Conservation (phyloP, 2,113 vertebrate genomes). For the Cranoglanis bouderius region DNA sequence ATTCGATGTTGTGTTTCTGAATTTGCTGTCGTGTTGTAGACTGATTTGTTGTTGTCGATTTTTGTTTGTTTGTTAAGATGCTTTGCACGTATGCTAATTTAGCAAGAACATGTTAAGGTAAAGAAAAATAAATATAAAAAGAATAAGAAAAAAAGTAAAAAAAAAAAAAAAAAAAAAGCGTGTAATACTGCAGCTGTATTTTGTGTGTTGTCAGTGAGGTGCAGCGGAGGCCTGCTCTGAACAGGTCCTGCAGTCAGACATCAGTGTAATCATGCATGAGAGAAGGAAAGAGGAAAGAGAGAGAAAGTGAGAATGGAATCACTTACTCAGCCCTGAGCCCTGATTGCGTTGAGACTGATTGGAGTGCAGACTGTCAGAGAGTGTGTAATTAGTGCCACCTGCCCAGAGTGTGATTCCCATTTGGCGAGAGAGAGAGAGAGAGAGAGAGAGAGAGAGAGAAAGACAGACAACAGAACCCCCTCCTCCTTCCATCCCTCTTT, state of each 20-base stretch:
- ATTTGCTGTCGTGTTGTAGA: background rate
- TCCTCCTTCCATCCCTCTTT: slow-evolving; percentile 1
- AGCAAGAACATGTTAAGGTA: background rate
- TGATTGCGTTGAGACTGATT: slow-evolving; percentile 54
- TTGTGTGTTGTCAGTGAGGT: background rate
- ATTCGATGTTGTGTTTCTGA: background rate
- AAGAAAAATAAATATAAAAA: background rate
- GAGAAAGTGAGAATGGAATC: slow-evolving; percentile 7
- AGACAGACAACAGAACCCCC: background rate
- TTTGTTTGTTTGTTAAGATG: background rate
- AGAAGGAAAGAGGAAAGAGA: background rate
- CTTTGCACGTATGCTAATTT: background rate
- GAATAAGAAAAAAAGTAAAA: background rate
- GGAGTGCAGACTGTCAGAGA: slow-evolving; percentile 41
- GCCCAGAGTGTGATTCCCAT: slow-evolving; percentile 41
- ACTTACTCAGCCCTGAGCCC: slow-evolving; percentile 29
- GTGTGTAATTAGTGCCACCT: slow-evolving; percentile 52
- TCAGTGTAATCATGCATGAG: slow-evolving; percentile 24
- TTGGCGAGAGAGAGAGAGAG: slow-evolving; percentile 16
- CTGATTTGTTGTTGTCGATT: background rate
- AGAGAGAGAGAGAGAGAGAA: background rate
- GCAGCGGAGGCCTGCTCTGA: background rate
- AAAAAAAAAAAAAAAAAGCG: background rate
- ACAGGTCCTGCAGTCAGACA: slow-evolving; percentile 5
- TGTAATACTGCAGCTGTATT: background rate